A percentile compares a stretch with the other conserved stretches of the same genome.
Conservation (phyloP, 2,888 invertebrate species). For the Miltochrista miniata region DNA sequence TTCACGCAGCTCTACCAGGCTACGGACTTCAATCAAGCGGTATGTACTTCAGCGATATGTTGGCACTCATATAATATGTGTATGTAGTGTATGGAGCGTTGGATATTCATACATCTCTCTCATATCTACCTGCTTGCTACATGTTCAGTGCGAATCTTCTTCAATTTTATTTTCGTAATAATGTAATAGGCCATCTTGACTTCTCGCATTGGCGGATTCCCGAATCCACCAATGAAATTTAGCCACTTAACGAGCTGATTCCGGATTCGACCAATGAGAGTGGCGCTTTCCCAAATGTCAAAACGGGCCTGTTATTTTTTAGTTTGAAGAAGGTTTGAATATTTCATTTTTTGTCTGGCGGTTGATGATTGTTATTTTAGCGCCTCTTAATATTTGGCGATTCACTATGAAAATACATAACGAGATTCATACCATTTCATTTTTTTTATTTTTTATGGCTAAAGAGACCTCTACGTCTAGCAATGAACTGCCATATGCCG, state of each 20-base stretch:
- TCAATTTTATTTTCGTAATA: slow-evolving; percentile 7
- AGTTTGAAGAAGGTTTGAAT: slow-evolving; percentile 22
- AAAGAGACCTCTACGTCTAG: no score
- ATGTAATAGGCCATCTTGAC: no score
- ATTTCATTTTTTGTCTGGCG: slow-evolving; percentile 10
- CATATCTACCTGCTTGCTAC: slow-evolving; percentile 32
- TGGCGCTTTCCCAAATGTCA: no score
- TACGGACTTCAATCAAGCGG: slow-evolving; percentile 77
- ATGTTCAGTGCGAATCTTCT: slow-evolving; percentile 25
- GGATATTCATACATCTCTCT: slow-evolving; percentile 25
- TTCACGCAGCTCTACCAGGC: slow-evolving; percentile 83
- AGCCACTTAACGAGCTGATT: no score
- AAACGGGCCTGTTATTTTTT: no score
- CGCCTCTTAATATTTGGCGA: slow-evolving; percentile 1
- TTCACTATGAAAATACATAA: slow-evolving; percentile 14
- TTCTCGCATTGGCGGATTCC: no score
- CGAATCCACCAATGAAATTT: no score
- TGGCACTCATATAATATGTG: slow-evolving; percentile 38
- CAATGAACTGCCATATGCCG: no score
- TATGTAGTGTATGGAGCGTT: slow-evolving; percentile 36
- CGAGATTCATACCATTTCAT: neutral
- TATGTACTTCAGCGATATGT: slow-evolving; percentile 59
- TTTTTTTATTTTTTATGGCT: no score
- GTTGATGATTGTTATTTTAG: slow-evolving; percentile 7
- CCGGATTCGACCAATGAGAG: no score